phyloP scores from a whole-genome alignment of 2,797 vertebrate species.

The Cynopterus sphinx region DNA sequence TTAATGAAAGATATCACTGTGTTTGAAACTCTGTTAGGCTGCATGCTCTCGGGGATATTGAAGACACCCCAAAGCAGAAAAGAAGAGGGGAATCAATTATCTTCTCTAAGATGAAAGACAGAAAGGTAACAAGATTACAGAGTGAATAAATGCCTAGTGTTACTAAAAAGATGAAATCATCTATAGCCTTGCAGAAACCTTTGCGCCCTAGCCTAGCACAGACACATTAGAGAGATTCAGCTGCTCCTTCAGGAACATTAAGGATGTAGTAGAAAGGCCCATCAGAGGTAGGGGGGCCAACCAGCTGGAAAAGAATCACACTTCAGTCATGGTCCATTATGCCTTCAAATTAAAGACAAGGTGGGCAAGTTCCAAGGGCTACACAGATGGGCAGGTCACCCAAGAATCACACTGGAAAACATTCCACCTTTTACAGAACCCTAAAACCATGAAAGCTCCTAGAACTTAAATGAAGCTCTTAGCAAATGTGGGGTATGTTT shows the following conservation, averaged over 20 bases:
- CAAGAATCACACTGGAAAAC: neutral
- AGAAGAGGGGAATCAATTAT: neutral
- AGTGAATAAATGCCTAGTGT: neutral
- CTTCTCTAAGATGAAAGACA: neutral
- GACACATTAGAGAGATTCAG: neutral
- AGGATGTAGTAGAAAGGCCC: neutral
- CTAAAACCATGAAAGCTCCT: neutral
- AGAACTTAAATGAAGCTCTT: neutral
- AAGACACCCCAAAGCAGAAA: neutral
- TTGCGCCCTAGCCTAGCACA: neutral
- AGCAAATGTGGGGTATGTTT: neutral
- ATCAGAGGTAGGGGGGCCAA: neutral
- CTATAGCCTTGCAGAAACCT: neutral
- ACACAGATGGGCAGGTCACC: neutral
- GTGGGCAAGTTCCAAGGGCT: neutral
- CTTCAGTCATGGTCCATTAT: neutral
- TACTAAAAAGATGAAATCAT: neutral
- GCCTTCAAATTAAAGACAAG: neutral
- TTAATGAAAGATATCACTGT: neutral
- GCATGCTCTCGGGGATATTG: too few species aligned
- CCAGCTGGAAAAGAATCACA: neutral
- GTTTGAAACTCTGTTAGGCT: neutral
- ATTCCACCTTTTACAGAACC: neutral
- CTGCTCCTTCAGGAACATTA: neutral
- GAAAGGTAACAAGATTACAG: neutral